These are phyloP conservation scores for Euzophera pinguis DNA, from an alignment of 2,888 invertebrate species.

Conservation along the genomic window DNA sequence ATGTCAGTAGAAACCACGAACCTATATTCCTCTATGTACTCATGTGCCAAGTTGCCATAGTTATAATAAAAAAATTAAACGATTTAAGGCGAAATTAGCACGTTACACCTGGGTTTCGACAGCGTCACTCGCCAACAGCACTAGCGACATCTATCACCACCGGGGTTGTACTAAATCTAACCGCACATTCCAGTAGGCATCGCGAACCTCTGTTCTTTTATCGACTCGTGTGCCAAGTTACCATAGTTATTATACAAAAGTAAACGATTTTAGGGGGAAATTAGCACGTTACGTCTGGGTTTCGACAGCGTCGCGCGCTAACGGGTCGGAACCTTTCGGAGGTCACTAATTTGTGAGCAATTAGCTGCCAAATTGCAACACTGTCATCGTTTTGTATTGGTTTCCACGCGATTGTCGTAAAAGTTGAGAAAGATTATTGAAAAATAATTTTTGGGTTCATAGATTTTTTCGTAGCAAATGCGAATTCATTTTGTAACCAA, in stretches of 20 bases:
- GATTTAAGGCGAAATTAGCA: neutral
- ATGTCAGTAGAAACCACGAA: no score
- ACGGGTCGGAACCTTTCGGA: slow-evolving; percentile 40
- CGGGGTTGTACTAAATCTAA: no score
- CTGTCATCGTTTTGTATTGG: slow-evolving; percentile 17
- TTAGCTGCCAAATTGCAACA: slow-evolving; percentile 35
- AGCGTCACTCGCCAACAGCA: slow-evolving; percentile 36
- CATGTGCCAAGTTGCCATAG: no score
- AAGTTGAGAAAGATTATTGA: slow-evolving; percentile 9
- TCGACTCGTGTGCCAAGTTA: no score
- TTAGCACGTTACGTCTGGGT: slow-evolving; percentile 18
- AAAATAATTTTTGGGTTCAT: neutral
- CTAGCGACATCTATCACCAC: no score
- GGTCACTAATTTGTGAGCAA: slow-evolving; percentile 46
- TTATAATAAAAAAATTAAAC: no score
- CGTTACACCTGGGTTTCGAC: slow-evolving; percentile 24
- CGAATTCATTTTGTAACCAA: no score
- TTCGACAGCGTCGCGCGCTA: slow-evolving; percentile 35
- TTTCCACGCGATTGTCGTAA: slow-evolving; percentile 29
- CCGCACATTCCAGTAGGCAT: no score
- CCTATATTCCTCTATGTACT: no score
- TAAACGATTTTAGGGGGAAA: neutral
- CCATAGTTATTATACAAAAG: no score
- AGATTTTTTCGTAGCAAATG: no score
- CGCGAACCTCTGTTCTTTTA: no score